phyloP scores from a whole-genome alignment of 2,113 vertebrate genomes.

The Charadrius vociferus region DNA sequence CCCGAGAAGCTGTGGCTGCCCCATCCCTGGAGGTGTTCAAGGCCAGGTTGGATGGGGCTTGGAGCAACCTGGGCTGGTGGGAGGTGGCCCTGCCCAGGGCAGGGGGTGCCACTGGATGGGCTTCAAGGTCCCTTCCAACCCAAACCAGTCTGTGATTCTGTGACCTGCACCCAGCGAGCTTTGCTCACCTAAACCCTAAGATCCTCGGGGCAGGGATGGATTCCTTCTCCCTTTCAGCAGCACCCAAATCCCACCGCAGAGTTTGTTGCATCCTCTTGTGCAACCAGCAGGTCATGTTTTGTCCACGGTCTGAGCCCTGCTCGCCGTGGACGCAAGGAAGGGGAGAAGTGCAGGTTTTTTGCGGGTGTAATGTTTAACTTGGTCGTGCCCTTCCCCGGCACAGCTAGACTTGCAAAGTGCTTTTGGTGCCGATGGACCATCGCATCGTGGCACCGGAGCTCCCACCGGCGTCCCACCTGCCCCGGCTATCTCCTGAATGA shows the following conservation, averaged over 20 bases:
- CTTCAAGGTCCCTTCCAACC: neutral
- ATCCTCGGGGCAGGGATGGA: neutral
- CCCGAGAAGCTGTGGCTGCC: too few species aligned
- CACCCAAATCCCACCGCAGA: rapidly evolving
- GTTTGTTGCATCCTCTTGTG: neutral
- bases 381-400: neutral
- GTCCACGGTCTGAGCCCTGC: neutral
- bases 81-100: neutral
- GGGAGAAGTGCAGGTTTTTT: rapidly evolving
- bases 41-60: neutral
- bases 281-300: neutral
- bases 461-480: neutral
- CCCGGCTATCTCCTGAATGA: neutral
- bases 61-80: neutral
- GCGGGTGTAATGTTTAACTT: neutral
- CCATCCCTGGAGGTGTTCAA: too few species aligned
- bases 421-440: neutral
- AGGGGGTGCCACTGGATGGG: neutral
- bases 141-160: neutral
- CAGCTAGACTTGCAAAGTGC: neutral
- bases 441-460: neutral
- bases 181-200: neutral
- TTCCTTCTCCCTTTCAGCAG: neutral
- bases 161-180: neutral
- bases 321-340: rapidly evolving